Conservation (phyloP, 2,113 vertebrate genomes). For the Furnarius figulus region DNA sequence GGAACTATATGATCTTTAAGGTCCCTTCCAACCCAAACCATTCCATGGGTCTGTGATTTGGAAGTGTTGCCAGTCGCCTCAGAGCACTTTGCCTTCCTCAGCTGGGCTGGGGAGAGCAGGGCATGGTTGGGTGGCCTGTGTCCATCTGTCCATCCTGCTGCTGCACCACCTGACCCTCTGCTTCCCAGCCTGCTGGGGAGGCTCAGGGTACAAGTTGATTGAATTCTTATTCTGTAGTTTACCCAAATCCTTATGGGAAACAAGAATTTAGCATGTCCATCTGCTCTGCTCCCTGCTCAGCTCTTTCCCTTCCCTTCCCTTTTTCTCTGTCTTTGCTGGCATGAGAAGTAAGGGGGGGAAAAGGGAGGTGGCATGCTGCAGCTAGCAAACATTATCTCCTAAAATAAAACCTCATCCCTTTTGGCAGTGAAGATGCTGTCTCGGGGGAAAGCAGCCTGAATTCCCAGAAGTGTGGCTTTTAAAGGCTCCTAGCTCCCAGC, state of each 20-base stretch:
- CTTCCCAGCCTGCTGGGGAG: accelerated
- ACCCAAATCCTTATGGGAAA: background rate
- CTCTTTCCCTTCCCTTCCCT: background rate
- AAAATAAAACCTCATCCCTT: background rate
- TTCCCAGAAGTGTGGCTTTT: background rate
- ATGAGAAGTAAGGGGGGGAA: background rate
- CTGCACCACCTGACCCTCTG: accelerated
- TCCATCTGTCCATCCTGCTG: background rate
- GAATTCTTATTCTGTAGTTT: background rate
- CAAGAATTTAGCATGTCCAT: background rate
- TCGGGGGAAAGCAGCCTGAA: background rate
- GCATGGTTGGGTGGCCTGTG: background rate
- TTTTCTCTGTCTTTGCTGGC: background rate
- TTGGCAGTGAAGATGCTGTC: background rate
- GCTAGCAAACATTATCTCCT: background rate
- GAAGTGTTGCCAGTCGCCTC: background rate
- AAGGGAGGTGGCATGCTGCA: background rate
- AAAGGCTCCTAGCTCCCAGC: background rate
- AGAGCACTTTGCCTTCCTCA: background rate
- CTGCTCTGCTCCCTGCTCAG: background rate
- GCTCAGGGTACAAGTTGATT: background rate
- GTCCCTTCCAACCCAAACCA: background rate
- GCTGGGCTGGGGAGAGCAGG: background rate
- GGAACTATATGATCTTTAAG: background rate
- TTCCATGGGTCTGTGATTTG: background rate